phyloP scores from a whole-genome alignment of 2,797 vertebrate species.

The Prionace glauca region DNA sequence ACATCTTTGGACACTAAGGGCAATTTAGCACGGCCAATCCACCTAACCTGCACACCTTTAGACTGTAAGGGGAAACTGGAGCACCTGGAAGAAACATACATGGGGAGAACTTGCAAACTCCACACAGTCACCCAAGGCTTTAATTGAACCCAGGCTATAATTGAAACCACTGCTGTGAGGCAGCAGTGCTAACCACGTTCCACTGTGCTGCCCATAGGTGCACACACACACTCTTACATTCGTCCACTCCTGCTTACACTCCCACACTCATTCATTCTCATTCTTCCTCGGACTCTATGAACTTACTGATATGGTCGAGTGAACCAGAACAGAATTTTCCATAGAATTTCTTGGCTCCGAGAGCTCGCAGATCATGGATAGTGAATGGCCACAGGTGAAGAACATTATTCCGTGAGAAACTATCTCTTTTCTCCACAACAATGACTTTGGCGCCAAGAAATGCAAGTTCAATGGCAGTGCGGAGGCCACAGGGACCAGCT shows the following conservation, averaged over 20 bases:
- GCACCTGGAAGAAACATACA: too few relatives aligned
- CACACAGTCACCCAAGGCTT: too few relatives aligned
- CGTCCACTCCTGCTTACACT: background rate
- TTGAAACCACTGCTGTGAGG: too few relatives aligned
- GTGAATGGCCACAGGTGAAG: conserved; percentile 94
- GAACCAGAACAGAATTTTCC: conserved; percentile 82
- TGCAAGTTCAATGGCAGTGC: conserved; percentile 76
- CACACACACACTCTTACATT: background rate
- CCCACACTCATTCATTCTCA: background rate
- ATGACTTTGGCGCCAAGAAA: conserved; percentile 80
- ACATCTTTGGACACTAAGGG: too few relatives aligned
- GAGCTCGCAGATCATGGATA: conserved; percentile 76
- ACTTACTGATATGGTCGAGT: conserved; percentile 89
- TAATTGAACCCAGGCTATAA: too few relatives aligned
- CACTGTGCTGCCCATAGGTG: too few relatives aligned
- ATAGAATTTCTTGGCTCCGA: conserved; percentile 88
- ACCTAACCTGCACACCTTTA: too few relatives aligned
- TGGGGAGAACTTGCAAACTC: too few relatives aligned
- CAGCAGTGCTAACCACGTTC: too few relatives aligned
- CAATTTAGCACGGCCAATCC: too few relatives aligned
- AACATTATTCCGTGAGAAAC: conserved; percentile 87
- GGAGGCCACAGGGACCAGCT: conserved; percentile 81
- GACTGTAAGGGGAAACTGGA: too few relatives aligned
- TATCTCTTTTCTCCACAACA: conserved; percentile 77
- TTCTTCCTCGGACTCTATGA: rapidly evolving